Percentiles rank a stretch among this genome's conserved stretches.
Evolutionary conservation across 1,140 invertebrate species (phyloP).

Genomic region (Drosophila bifasciata): DNA sequence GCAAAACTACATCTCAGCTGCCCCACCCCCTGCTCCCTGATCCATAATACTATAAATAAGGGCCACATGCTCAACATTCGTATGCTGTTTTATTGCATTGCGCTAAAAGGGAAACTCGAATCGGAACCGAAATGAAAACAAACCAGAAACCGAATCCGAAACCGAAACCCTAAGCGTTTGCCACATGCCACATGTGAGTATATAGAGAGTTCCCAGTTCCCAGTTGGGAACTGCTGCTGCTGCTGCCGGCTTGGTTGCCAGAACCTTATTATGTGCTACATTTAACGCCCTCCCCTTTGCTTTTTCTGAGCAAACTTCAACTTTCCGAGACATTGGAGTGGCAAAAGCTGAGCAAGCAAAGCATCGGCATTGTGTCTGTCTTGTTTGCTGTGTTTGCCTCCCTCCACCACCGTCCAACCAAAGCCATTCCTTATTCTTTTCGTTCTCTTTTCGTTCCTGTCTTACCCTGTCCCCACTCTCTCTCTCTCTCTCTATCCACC

Average conservation of each 20-base stretch:
- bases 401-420: constrained; percentile 5
- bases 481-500: constrained; percentile 20
- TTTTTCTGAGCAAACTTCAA: constrained; percentile 10
- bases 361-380: constrained; percentile 26
- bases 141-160: not conserved
- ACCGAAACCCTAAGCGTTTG: not conserved
- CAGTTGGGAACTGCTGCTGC: constrained; percentile 18
- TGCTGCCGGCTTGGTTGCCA: constrained; percentile 22
- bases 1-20: constrained; percentile 33
- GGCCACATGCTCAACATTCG: constrained; percentile 77
- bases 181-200: constrained; percentile 18
- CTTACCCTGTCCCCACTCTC: constrained; percentile 11
- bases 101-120: constrained; percentile 65
- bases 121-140: constrained; percentile 16
- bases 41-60: constrained; percentile 71
- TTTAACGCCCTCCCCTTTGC: constrained; percentile 67
- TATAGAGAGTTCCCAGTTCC: constrained; percentile 5
- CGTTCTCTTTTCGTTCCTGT: too few relatives aligned
- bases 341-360: constrained; percentile 39
- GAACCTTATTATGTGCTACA: constrained; percentile 80
- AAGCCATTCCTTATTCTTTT: too few relatives aligned
- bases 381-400: constrained; percentile 14
- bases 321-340: constrained; percentile 7
- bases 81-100: constrained; percentile 80
- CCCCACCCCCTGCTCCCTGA: not conserved